These are phyloP conservation scores for Conger conger DNA, from an alignment of 2,113 vertebrate genomes.

Conservation along the genomic window DNA sequence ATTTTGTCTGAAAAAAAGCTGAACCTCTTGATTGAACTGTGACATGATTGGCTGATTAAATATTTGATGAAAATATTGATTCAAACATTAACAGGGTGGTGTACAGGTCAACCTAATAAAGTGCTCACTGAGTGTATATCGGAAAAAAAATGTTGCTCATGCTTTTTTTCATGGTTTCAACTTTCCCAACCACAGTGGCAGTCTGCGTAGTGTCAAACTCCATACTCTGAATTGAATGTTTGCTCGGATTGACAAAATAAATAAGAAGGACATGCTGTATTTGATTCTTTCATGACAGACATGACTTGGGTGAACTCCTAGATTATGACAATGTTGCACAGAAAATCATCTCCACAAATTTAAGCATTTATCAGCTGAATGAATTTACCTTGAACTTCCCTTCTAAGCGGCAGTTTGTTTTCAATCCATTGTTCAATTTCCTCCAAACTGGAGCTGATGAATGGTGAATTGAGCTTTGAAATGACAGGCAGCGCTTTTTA, in stretches of 20 bases:
- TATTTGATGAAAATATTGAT: no score
- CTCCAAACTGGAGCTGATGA: conserved; percentile 9
- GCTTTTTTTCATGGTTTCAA: no score
- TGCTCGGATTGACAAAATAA: not conserved
- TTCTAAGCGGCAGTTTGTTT: not conserved
- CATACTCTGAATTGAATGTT: not conserved
- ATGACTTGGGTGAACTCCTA: not conserved
- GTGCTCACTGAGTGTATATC: no score
- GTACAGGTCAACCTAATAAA: no score
- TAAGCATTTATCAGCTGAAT: not conserved
- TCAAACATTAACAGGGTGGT: no score
- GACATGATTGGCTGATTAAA: no score
- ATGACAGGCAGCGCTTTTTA: not conserved
- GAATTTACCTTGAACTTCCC: not conserved
- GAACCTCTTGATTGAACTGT: no score
- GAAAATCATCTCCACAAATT: not conserved
- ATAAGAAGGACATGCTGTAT: not conserved
- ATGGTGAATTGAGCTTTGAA: not conserved
- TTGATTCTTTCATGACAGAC: not conserved
- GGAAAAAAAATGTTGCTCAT: no score
- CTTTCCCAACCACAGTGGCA: not conserved
- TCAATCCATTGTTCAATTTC: conserved; percentile 6
- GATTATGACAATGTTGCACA: conserved; percentile 3
- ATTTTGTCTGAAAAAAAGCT: no score
- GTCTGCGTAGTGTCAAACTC: not conserved